phyloP scores from a whole-genome alignment of 2,113 vertebrate genomes.

The Aptenodytes patagonicus region DNA sequence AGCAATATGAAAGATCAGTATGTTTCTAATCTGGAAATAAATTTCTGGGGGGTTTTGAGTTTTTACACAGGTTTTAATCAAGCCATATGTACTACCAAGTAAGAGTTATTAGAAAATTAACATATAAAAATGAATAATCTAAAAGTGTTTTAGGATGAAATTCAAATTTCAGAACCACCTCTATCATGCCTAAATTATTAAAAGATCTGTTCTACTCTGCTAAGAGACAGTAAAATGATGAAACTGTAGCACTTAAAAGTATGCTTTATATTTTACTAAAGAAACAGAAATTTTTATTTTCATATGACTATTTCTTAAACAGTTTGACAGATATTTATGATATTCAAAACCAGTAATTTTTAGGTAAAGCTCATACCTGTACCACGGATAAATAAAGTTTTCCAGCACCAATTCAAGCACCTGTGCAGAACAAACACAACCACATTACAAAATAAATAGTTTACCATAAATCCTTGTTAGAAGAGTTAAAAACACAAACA shows the following conservation, averaged over 20 bases:
- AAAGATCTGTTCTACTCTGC: background rate
- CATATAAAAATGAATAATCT: background rate
- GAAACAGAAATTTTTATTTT: background rate
- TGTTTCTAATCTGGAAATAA: background rate
- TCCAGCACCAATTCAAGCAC: conserved; percentile 94
- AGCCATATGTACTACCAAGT: background rate
- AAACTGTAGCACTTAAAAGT: background rate
- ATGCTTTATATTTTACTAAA: background rate
- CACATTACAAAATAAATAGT: background rate
- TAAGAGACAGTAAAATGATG: background rate
- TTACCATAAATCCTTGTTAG: background rate
- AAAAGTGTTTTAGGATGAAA: background rate
- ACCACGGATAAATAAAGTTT: conserved; percentile 97
- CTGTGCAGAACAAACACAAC: conserved; percentile 69
- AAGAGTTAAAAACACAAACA: background rate
- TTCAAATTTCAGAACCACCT: background rate
- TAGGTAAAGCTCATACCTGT: conserved; percentile 82
- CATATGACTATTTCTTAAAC: background rate
- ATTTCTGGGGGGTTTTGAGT: background rate
- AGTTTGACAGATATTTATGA: background rate
- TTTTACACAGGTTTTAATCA: background rate
- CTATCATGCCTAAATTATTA: background rate
- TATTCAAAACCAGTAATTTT: background rate
- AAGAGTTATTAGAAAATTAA: background rate
- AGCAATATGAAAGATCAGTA: background rate